These are phyloP conservation scores for Nannoperca australis DNA, from an alignment of 2,797 vertebrate species.

Conservation along the genomic window DNA sequence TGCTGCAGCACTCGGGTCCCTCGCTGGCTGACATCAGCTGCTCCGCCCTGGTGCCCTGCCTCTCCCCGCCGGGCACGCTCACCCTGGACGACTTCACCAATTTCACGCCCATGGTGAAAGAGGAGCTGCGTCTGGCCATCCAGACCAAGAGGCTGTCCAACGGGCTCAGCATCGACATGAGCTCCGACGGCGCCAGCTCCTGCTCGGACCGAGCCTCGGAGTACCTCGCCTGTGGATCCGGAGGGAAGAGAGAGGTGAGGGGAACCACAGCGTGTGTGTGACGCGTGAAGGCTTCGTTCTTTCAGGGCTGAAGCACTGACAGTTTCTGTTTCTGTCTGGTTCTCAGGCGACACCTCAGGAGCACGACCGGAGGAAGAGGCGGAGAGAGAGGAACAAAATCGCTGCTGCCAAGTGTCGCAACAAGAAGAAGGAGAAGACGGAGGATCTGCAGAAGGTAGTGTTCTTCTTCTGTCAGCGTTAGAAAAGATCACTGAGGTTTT, in stretches of 20 bases:
- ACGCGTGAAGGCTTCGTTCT: no score
- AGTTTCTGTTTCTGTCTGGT: rapidly evolving
- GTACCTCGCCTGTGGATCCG: neutral
- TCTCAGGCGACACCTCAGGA: constrained; percentile 87
- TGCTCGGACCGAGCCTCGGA: constrained; percentile 76
- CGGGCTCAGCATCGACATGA: constrained; percentile 85
- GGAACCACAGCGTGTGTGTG: neutral
- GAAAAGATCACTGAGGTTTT: neutral
- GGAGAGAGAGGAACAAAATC: constrained; percentile 96
- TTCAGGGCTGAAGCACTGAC: neutral
- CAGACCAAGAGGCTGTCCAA: constrained; percentile 90
- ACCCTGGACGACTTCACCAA: constrained; percentile 95
- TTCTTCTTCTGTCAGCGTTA: neutral
- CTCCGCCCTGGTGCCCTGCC: constrained; percentile 93
- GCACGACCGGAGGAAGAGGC: constrained; percentile 90
- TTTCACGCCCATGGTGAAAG: constrained; percentile 93
- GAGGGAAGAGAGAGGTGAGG: constrained; percentile 77
- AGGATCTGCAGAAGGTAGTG: constrained; percentile 91
- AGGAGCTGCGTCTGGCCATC: constrained; percentile 94
- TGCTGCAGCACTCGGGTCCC: constrained; percentile 94
- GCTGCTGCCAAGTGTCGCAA: constrained; percentile 97
- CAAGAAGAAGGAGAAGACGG: constrained; percentile 98
- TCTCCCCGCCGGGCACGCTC: constrained; percentile 92
- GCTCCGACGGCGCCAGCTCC: constrained; percentile 86
- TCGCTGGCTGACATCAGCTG: constrained; percentile 94